Base-by-base conservation (phyloP, 2,888 invertebrate species). In the Synergus laeviventris region DNA sequence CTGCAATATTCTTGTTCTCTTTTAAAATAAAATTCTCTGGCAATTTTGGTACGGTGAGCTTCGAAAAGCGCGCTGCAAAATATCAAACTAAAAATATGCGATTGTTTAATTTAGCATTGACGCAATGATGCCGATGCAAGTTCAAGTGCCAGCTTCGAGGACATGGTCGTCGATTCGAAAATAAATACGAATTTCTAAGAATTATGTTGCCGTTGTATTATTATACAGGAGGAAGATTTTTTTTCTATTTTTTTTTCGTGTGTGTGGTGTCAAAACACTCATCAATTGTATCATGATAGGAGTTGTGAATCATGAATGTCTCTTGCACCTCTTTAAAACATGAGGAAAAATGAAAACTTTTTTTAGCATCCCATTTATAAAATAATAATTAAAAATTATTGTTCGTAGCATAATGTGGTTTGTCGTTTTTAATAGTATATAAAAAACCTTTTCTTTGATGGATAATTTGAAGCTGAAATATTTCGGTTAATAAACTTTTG, bases 111-210 rank as follows among this genome's bases (percentile, higher is more conserved):
- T 56, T 56, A 56, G 18, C 38, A 24, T 64, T 39, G 64, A 64
- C 36, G 39, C 36, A 64, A 39, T 16, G n/a, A 64, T 64, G 16
- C 64, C 64, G 18, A 31, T 73, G 45, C 31, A 64, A 64, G 73
- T 62, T 56, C 56, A 56, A 56, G 56, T 56, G 56, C 56, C 56
- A 56, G 56, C 21, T 56, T 56, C 56, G 21, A 56, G 56, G 56
- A 56, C 56, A 21, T 56, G 56, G 14, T 24, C 56, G 18, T 56
- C 5, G 56, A 56, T 18, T 21, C 12, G 21, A 56, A 56, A 56
- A 56, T 56, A 56, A 56, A 56, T 56, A 56, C 56, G 14, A 56
- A 56, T 56, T 56, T 56, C 24, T 9, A 21, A 18, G 56, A 56
- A 56, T 56, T 21, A 21, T 12, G n/a, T n/a, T 49, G 31, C 31